Conservation (phyloP, 2,797 vertebrate species). For the Ammospiza maritima region DNA sequence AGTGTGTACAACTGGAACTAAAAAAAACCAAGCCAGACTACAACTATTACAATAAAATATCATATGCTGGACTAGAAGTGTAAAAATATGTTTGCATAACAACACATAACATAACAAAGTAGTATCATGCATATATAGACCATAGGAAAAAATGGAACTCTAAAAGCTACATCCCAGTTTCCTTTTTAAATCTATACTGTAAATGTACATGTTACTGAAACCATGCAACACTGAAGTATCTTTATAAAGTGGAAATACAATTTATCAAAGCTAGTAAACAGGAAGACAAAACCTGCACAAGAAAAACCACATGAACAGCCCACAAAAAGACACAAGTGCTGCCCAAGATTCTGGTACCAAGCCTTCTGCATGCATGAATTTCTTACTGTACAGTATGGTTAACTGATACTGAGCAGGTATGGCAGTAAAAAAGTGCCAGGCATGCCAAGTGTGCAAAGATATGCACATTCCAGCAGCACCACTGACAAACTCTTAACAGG, state of each 20-base stretch:
- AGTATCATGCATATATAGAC: background rate
- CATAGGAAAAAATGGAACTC: background rate
- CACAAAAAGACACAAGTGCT: background rate
- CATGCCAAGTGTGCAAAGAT: background rate
- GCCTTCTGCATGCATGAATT: background rate
- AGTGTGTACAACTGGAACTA: background rate
- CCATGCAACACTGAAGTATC: background rate
- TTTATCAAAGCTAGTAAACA: background rate
- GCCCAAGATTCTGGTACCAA: background rate
- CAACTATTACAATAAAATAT: background rate
- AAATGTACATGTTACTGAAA: background rate
- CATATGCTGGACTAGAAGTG: background rate
- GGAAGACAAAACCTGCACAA: background rate
- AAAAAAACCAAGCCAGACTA: background rate
- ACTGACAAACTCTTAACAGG: background rate
- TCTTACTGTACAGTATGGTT: background rate
- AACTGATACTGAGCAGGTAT: background rate
- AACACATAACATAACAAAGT: background rate
- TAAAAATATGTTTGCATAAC: background rate
- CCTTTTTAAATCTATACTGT: background rate
- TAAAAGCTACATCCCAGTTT: background rate
- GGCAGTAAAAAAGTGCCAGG: background rate
- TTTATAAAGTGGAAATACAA: background rate
- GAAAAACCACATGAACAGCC: background rate
- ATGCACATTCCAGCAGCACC: background rate